These are phyloP conservation scores for Eulithis prunata DNA, from an alignment of 2,888 invertebrate genomes.

Conservation along the genomic window DNA sequence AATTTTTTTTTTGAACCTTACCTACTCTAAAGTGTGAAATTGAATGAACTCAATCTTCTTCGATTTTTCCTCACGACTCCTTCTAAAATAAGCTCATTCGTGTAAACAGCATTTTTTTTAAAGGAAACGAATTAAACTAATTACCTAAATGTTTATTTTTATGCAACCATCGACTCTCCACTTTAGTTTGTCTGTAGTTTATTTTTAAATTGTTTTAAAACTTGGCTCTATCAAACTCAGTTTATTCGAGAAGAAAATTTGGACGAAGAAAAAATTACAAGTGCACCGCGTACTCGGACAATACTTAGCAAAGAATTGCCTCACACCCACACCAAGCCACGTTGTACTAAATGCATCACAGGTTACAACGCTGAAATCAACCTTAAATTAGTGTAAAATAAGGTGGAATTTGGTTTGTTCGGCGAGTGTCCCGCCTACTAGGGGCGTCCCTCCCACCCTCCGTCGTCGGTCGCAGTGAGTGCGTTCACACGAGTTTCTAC, in stretches of 20 bases:
- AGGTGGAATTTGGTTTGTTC: conserved; percentile 47
- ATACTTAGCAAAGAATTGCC: conserved; percentile 75
- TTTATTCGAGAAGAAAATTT: conserved; percentile 38
- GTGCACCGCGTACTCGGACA: conserved; percentile 64
- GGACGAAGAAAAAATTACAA: conserved; percentile 63
- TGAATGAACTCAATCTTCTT: no score
- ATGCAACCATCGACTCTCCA: neutral
- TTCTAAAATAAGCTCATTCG: no score
- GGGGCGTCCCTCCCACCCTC: conserved; percentile 79
- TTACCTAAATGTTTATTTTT: no score
- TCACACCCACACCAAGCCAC: conserved; percentile 64
- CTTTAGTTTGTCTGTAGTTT: conserved; percentile 1
- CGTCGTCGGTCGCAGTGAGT: conserved; percentile 65
- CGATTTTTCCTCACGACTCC: no score
- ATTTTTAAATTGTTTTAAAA: conserved; percentile 18
- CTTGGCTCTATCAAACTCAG: conserved; percentile 29
- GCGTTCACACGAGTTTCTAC: conserved; percentile 75
- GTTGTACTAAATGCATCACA: conserved; percentile 72
- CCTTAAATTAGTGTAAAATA: conserved; percentile 37
- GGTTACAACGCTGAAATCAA: conserved; percentile 32
- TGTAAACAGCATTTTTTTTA: no score
- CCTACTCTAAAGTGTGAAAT: no score
- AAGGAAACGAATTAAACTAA: neutral
- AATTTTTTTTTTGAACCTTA: no score
- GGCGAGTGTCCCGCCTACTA: conserved; percentile 72